A percentile compares a stretch with the other conserved stretches of the same genome.
phyloP scores from a whole-genome alignment of 92 coral and sea anemone genomes.

The Phenganax marumi region DNA sequence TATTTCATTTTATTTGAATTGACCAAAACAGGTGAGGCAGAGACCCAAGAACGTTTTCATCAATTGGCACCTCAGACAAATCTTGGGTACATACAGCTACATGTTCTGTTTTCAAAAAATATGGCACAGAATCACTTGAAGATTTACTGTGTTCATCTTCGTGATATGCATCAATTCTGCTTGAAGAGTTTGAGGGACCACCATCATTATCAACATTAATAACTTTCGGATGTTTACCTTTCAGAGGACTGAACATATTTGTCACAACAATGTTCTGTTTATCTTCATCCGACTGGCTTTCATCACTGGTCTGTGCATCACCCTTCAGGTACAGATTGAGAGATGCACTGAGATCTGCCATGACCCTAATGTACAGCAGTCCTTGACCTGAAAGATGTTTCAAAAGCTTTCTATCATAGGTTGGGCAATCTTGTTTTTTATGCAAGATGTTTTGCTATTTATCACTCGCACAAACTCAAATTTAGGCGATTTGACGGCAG shows the following conservation, averaged over 20 bases:
- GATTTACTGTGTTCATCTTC: too few species aligned
- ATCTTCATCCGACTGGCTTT: constrained; percentile 6
- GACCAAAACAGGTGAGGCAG: constrained; percentile 9
- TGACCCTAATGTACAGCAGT: constrained; percentile 19
- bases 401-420: constrained; percentile 8
- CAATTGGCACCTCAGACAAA: too few species aligned
- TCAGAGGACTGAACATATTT: too few species aligned
- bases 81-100: too few species aligned
- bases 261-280: not conserved
- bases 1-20: not conserved
- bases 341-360: not conserved
- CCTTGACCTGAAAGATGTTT: constrained; percentile 17
- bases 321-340: not conserved
- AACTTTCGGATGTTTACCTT: constrained; percentile 6
- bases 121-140: too few species aligned
- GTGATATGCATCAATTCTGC: too few species aligned
- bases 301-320: not conserved
- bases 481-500: not conserved
- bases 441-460: constrained; percentile 14
- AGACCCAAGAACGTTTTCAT: too few species aligned
- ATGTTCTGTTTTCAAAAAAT: too few species aligned
- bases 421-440: not conserved
- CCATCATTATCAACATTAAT: constrained; percentile 6
- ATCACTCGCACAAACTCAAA: constrained; percentile 22
- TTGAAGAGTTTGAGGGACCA: too few species aligned